These are phyloP conservation scores for Habropoda laboriosa DNA, from an alignment of 1,140 invertebrate genomes.

Conservation along the genomic window DNA sequence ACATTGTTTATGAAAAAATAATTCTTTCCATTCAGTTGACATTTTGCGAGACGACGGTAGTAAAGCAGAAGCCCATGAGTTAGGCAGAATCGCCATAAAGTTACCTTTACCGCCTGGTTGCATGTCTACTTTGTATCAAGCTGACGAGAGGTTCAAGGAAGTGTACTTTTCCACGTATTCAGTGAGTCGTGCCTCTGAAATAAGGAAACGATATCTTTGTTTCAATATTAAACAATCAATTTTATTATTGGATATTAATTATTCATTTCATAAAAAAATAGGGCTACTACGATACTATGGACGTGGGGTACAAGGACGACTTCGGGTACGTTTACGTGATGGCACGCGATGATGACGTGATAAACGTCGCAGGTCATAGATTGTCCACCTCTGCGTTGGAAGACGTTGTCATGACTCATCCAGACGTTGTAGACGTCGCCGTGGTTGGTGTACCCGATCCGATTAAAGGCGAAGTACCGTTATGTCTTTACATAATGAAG, in stretches of 20 bases:
- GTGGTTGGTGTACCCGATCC: constrained; percentile 94
- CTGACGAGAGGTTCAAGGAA: constrained; percentile 91
- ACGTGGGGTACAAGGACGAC: constrained; percentile 93
- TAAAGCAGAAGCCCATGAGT: constrained; percentile 85
- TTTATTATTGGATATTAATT: not conserved
- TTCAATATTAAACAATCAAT: too few species aligned
- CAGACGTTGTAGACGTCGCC: constrained; percentile 90
- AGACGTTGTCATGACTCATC: constrained; percentile 92
- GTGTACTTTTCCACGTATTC: constrained; percentile 91
- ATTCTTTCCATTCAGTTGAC: constrained; percentile 83
- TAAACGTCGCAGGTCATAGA: constrained; percentile 96
- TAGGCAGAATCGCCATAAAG: constrained; percentile 92
- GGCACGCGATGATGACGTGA: constrained; percentile 96
- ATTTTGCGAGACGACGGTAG: constrained; percentile 88
- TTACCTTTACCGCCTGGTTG: constrained; percentile 94
- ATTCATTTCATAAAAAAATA: constrained; percentile 70
- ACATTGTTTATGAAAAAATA: too few species aligned
- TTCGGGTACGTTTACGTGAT: constrained; percentile 94
- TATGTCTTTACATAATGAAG: constrained; percentile 91
- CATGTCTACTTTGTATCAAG: constrained; percentile 90
- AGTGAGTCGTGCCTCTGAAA: constrained; percentile 81
- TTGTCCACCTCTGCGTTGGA: constrained; percentile 94
- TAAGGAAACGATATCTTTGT: too few species aligned
- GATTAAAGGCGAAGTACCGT: constrained; percentile 94
- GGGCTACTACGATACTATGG: constrained; percentile 98